Percentiles rank a stretch among this genome's conserved stretches.
These are phyloP conservation scores for Parnassius mnemosyne DNA, from an alignment of 2,888 invertebrate species.

Conservation along the genomic window DNA sequence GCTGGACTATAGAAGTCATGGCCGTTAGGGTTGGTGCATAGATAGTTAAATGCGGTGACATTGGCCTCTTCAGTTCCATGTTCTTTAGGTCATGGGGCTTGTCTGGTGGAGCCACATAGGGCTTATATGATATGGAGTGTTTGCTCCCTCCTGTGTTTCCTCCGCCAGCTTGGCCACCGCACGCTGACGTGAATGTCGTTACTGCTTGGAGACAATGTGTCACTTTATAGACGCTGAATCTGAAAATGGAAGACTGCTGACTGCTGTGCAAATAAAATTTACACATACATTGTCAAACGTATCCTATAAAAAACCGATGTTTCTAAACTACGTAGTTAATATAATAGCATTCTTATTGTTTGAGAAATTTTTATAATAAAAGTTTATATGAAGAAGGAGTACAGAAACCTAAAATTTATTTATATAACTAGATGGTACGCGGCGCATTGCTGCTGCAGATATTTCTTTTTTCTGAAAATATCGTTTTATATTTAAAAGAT, in stretches of 20 bases:
- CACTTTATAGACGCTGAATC: slow-evolving; percentile 1
- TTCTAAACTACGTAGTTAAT: too few species aligned
- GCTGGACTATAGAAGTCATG: slow-evolving; percentile 89
- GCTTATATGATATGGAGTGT: slow-evolving; percentile 43
- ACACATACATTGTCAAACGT: too few species aligned
- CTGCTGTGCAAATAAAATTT: too few species aligned
- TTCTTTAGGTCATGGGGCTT: slow-evolving; percentile 86
- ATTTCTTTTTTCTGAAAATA: too few species aligned
- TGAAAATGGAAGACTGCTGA: background rate
- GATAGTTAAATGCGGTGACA: slow-evolving; percentile 92
- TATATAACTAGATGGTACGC: too few species aligned
- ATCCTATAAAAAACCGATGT: too few species aligned
- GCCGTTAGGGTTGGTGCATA: slow-evolving; percentile 89
- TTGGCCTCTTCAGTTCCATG: slow-evolving; percentile 85
- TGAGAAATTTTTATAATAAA: too few species aligned
- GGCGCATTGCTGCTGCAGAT: too few species aligned
- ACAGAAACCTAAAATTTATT: too few species aligned
- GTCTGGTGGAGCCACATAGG: slow-evolving; percentile 43
- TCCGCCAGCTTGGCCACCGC: background rate
- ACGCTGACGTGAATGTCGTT: background rate
- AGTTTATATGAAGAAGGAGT: too few species aligned
- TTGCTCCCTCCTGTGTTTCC: slow-evolving; percentile 24
- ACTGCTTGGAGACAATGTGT: slow-evolving; percentile 2
- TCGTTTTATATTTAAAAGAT: too few species aligned
- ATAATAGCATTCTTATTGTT: too few species aligned